phyloP scores from a whole-genome alignment of 2,113 vertebrate species.

The Eudyptes chrysolophus region DNA sequence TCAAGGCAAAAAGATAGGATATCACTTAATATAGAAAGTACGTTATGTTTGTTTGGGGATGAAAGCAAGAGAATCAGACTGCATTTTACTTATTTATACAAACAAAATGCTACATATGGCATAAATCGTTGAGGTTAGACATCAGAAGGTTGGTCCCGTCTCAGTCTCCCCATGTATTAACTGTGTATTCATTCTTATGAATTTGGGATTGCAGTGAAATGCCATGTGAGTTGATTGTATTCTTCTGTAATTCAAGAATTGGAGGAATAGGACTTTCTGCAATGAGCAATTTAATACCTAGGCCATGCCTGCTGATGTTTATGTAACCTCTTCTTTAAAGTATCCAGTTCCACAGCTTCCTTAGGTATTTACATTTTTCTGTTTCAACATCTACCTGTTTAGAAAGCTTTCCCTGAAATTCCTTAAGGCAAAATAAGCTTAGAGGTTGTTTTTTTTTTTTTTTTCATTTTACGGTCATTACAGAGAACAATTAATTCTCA shows the following conservation, averaged over 20 bases:
- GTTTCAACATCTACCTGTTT: not conserved
- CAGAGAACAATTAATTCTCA: not conserved
- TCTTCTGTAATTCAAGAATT: not conserved
- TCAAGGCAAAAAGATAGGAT: not conserved
- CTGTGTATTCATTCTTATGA: not conserved
- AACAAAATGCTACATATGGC: not conserved
- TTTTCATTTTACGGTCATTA: not conserved
- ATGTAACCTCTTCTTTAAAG: not conserved
- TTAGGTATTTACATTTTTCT: not conserved
- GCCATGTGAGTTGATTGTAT: not conserved
- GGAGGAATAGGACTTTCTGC: not conserved
- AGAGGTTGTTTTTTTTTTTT: not conserved
- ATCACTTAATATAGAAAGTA: constrained; percentile 2
- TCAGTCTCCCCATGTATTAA: not conserved
- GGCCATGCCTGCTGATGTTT: not conserved
- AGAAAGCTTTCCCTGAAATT: not conserved
- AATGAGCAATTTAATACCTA: not conserved
- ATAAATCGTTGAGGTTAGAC: not conserved
- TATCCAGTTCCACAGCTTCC: not conserved
- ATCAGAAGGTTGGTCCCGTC: not conserved
- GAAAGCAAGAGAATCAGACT: not conserved
- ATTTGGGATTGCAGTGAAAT: not conserved
- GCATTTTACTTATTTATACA: not conserved
- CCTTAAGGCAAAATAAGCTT: not conserved
- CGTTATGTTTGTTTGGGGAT: not conserved